Percentiles rank a stretch among this genome's conserved stretches.
These are phyloP conservation scores for Montipora foliosa DNA, from an alignment of 64 coral and sea anemone genomes.

Conservation along the genomic window DNA sequence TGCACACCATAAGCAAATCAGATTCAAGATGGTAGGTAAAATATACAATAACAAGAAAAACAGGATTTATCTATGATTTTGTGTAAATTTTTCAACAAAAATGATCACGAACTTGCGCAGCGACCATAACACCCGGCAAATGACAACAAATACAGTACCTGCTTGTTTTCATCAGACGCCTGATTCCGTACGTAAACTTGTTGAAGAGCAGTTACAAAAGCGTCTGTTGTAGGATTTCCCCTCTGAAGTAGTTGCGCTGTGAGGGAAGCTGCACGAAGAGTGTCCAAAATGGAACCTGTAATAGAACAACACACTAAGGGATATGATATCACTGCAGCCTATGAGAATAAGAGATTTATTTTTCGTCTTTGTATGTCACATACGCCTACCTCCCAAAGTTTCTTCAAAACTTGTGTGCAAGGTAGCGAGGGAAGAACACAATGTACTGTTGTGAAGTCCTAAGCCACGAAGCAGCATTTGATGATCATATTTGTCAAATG, in stretches of 20 bases:
- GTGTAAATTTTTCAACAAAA: no score
- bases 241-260: constrained; percentile 52
- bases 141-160: constrained; percentile 6
- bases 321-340: no score
- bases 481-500: constrained; percentile 57
- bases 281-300: constrained; percentile 68
- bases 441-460: constrained; percentile 29
- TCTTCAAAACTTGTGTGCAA: constrained; percentile 54
- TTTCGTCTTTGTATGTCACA: background rate
- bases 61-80: no score
- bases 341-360: background rate
- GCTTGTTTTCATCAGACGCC: constrained; percentile 32
- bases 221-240: constrained; percentile 6
- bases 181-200: constrained; percentile 74
- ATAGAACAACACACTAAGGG: background rate
- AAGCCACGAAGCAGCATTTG: constrained; percentile 59
- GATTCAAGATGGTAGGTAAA: no score
- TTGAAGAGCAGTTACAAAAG: constrained; percentile 46
- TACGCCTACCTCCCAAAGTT: constrained; percentile 46
- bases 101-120: no score
- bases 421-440: constrained; percentile 11
- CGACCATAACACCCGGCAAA: no score
- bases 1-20: no score
- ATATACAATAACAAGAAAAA: no score
- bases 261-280: constrained; percentile 54